These are phyloP conservation scores for Phoeniculus purpureus DNA, from an alignment of 2,797 vertebrate genomes.

Conservation along the genomic window DNA sequence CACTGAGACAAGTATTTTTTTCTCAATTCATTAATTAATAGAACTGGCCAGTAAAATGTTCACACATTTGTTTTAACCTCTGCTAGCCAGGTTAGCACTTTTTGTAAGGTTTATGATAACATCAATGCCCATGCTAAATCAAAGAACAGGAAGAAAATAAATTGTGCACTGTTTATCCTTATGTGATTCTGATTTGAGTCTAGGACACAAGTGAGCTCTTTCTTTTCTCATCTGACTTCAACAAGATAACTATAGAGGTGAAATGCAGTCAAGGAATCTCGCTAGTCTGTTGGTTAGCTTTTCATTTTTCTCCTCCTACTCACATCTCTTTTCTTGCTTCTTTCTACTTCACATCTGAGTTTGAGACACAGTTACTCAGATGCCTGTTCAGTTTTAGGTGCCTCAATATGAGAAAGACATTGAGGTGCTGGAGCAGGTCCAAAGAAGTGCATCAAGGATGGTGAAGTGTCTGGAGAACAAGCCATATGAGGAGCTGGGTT, in stretches of 20 bases:
- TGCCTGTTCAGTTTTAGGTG: no score
- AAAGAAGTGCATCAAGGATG: no score
- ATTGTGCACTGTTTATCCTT: background rate
- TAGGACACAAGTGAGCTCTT: background rate
- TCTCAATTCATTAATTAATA: background rate
- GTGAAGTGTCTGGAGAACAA: no score
- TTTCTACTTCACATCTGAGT: background rate
- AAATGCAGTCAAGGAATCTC: background rate
- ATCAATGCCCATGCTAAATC: background rate
- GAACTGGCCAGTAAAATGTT: background rate
- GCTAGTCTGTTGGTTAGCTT: background rate
- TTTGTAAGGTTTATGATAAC: background rate
- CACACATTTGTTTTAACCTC: background rate
- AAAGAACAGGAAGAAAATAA: background rate
- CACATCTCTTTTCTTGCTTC: background rate
- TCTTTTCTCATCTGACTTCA: background rate
- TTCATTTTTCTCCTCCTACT: background rate
- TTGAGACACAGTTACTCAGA: background rate
- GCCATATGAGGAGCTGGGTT: no score
- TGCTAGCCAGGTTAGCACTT: background rate
- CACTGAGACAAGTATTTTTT: background rate
- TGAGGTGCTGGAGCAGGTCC: no score
- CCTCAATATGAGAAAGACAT: no score
- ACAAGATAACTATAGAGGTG: background rate
- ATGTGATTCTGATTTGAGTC: background rate